phyloP scores from a whole-genome alignment of 2,797 vertebrate genomes.

The Phrynocephalus forsythii region DNA sequence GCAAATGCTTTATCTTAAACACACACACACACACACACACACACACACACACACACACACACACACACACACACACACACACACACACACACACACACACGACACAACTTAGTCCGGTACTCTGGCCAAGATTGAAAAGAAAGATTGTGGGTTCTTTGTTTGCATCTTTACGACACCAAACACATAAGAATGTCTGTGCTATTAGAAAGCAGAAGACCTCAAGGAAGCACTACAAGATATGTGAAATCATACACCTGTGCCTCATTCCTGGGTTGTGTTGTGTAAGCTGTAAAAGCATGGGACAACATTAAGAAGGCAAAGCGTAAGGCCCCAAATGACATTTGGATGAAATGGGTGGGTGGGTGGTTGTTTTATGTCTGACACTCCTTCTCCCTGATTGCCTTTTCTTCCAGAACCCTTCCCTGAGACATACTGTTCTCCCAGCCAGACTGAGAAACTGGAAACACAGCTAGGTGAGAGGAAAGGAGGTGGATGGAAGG shows the following conservation, averaged over 20 bases:
- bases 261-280: background rate
- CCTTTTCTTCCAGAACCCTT: background rate
- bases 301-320: background rate
- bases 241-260: background rate
- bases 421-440: background rate
- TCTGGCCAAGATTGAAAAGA: background rate
- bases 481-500: background rate
- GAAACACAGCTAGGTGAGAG: background rate
- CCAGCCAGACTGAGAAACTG: background rate
- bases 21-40: background rate
- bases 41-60: too few relatives aligned
- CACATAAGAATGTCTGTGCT: background rate
- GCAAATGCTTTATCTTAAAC: conserved; percentile 39
- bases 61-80: background rate
- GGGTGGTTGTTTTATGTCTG: background rate
- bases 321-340: background rate
- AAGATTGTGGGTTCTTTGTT: conserved; percentile 55
- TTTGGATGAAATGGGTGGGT: background rate
- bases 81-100: too few relatives aligned
- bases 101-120: background rate
- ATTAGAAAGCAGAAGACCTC: conserved; percentile 10
- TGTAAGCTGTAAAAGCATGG: background rate
- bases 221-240: background rate
- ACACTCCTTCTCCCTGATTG: background rate
- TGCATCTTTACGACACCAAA: conserved; percentile 1